Evolutionary conservation across 1,140 invertebrate genomes (phyloP), one percentile per base, ranked within the genome.

Genomic region (Cyrtorhinus lividipennis): DNA sequence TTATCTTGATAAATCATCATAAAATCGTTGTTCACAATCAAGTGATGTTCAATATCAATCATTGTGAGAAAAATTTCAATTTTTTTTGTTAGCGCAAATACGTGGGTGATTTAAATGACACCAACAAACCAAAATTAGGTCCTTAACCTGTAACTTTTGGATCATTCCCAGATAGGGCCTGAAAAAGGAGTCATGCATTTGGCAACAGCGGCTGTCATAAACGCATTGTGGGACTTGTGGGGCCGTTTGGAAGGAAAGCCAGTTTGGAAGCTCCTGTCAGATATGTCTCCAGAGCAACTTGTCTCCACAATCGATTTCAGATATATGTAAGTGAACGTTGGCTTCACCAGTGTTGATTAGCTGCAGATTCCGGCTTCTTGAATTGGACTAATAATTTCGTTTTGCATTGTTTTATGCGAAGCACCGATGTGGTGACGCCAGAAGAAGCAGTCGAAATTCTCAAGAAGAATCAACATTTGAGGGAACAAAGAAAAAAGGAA

Each of bases 181-280:
- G 91, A 95, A 72, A 95, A 94, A 77, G 92, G 92, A 24, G 91
- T 90, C 0, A 83, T 83, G 12, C 91, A 95, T 77, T 74, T 95
- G 61, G 92, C 91, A 0, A 83, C 83, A n/a, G 90, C 87, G 1
- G 92, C 89, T 5, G 82, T 95, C 56, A 72, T 92, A 1, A 95
- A 95, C 74, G 86, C 90, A 5, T 71, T 95, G 1, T 95, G 92
- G 92, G 92, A 95, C 74, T 74, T 95, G 24, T 93, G 91, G 90
- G 90, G 84, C 1, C 81, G 85, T 69, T 76, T 88, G 0, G 84
- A 91, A 70, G 78, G 80, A 1, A 94, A 94, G 76, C 90, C 92
- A 1, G 69, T 95, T 0, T 95, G 91, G 91, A 85, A 85, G 71
- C 75, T 95, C 0, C 73, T 95, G 0, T 78, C 78, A 1, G 91